Evolutionary conservation across 37 sponge, comb jelly and placozoan genomes (phyloP).

Genomic region (Dysidea cf. avara): DNA sequence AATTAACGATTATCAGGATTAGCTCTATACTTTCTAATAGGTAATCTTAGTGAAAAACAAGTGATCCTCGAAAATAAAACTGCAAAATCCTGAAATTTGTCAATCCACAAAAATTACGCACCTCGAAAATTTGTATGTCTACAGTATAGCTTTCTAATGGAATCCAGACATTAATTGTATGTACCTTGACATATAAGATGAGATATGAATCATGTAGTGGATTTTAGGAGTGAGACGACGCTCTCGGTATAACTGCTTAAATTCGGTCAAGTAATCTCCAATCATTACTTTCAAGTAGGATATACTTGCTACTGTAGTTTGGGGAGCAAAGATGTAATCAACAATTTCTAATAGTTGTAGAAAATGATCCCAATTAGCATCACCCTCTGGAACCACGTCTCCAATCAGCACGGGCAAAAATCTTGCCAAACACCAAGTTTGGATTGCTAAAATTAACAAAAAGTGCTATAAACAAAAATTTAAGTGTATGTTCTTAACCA

Average conservation of each 20-base stretch:
- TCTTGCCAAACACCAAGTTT: slow-evolving; percentile 69
- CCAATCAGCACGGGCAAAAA: slow-evolving; percentile 64
- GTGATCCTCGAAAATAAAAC: no score
- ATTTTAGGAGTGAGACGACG: slow-evolving; percentile 48
- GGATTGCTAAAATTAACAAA: no score
- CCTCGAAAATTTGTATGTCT: no score
- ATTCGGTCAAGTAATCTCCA: slow-evolving; percentile 25
- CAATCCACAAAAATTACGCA: no score
- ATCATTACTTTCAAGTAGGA: slow-evolving; percentile 19
- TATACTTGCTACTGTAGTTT: slow-evolving; percentile 17
- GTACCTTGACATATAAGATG: slow-evolving; percentile 28
- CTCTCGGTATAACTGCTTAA: slow-evolving; percentile 32
- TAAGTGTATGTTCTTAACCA: no score
- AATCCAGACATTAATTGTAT: no score
- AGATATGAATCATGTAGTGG: slow-evolving; percentile 59
- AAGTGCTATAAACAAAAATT: no score
- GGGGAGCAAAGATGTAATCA: slow-evolving; percentile 59
- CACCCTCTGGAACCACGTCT: slow-evolving; percentile 34
- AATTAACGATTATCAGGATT: no score
- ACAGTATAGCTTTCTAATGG: no score
- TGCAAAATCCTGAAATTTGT: no score
- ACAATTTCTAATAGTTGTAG: slow-evolving; percentile 45
- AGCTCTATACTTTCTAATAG: no score
- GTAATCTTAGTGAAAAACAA: no score
- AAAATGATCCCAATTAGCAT: slow-evolving; percentile 44